These are phyloP conservation scores for Molossus alvarezi DNA, from an alignment of 2,797 vertebrate species.

Conservation along the genomic window DNA sequence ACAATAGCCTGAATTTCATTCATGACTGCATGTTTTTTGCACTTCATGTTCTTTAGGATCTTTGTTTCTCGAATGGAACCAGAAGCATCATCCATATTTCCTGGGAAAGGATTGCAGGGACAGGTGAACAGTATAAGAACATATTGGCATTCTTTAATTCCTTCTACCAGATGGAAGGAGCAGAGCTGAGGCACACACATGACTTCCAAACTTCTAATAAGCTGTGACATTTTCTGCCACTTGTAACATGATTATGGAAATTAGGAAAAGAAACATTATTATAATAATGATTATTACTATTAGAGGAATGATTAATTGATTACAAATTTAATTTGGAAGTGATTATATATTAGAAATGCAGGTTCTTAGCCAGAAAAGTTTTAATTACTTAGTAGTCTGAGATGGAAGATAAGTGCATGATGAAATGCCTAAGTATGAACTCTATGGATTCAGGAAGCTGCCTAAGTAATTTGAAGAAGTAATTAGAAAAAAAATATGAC, in stretches of 20 bases:
- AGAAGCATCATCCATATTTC: background rate
- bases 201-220: background rate
- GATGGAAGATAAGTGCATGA: conserved; percentile 60
- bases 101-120: background rate
- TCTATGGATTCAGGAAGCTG: background rate
- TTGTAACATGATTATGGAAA: conserved; percentile 73
- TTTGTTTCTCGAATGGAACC: background rate
- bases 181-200: background rate
- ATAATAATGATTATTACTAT: conserved; percentile 71
- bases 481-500: background rate
- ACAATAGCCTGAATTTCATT: background rate
- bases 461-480: conserved; percentile 39
- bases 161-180: background rate
- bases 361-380: conserved; percentile 64
- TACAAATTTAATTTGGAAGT: conserved; percentile 75
- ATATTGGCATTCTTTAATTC: background rate
- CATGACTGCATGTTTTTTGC: background rate
- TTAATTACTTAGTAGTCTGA: conserved; percentile 73
- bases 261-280: conserved; percentile 71
- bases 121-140: background rate
- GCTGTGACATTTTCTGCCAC: conserved; percentile 55
- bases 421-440: conserved; percentile 40
- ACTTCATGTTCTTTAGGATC: background rate
- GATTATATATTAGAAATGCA: conserved; percentile 69
- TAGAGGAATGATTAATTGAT: conserved; percentile 81